Percentiles rank a stretch among this genome's conserved stretches.
These are phyloP conservation scores for Entomobrya proxima DNA, from an alignment of 2,888 invertebrate species.

Conservation along the genomic window DNA sequence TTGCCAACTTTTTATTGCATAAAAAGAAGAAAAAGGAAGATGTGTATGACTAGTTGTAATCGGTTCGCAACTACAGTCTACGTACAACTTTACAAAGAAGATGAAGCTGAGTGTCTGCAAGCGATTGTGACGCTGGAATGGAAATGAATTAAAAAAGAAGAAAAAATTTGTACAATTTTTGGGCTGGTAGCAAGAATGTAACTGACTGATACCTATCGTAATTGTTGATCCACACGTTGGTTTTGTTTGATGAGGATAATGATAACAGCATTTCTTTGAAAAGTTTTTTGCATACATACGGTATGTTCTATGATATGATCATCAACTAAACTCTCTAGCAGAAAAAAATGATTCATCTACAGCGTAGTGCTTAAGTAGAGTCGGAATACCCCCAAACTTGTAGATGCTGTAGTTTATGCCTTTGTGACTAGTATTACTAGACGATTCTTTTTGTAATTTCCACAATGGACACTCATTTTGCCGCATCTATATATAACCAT, in stretches of 20 bases:
- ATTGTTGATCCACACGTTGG: background rate
- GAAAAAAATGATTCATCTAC: slow-evolving; percentile 31
- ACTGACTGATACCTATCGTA: background rate
- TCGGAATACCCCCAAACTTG: slow-evolving; percentile 40
- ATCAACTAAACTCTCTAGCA: background rate
- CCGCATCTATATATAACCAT: too few relatives aligned
- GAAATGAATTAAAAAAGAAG: background rate
- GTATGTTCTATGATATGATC: background rate
- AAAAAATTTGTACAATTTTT: background rate
- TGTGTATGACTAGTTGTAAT: background rate
- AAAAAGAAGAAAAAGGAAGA: background rate
- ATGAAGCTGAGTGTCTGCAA: background rate
- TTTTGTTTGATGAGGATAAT: background rate
- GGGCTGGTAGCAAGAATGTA: background rate
- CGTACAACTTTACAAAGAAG: background rate
- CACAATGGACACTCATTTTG: too few relatives aligned
- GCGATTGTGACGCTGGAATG: background rate
- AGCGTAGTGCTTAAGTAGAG: background rate
- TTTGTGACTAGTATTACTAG: too few relatives aligned
- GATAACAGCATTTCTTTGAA: background rate
- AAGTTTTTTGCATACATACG: background rate
- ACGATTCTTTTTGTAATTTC: too few relatives aligned
- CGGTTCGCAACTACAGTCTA: background rate
- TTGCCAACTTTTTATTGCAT: background rate
- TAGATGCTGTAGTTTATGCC: background rate